Evolutionary conservation across 2,888 invertebrate species (phyloP).

Genomic region (Chironomus tentans): DNA sequence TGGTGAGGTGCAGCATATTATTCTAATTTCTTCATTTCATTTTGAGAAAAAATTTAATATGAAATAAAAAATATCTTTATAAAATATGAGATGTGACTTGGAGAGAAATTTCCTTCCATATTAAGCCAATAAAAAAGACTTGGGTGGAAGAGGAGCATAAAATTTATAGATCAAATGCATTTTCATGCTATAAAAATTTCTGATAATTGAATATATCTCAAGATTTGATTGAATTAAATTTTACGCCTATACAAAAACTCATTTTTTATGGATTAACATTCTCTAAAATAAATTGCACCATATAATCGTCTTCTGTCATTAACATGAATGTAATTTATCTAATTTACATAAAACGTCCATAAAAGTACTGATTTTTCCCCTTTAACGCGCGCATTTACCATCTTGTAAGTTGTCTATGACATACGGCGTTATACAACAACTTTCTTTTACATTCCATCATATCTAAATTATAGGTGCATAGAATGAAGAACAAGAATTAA

Average conservation of each 20-base stretch:
- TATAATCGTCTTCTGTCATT: background rate
- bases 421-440: background rate
- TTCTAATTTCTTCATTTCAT: constrained; percentile 1
- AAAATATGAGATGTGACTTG: no score
- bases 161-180: no score
- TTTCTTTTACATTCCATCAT: background rate
- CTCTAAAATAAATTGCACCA: background rate
- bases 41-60: background rate
- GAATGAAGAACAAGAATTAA: constrained; percentile 6
- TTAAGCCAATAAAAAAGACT: no score
- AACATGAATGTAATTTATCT: background rate
- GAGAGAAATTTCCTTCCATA: no score
- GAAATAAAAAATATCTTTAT: background rate
- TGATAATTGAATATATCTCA: no score
- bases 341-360: background rate
- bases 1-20: background rate
- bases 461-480: background rate
- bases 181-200: no score
- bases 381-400: background rate
- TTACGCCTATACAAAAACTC: no score
- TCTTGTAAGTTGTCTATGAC: background rate
- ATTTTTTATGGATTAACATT: background rate
- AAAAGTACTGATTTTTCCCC: background rate
- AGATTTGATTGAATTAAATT: no score
- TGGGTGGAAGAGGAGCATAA: no score